Conservation (phyloP, 2,888 invertebrate species). For the Magallana nippona region DNA sequence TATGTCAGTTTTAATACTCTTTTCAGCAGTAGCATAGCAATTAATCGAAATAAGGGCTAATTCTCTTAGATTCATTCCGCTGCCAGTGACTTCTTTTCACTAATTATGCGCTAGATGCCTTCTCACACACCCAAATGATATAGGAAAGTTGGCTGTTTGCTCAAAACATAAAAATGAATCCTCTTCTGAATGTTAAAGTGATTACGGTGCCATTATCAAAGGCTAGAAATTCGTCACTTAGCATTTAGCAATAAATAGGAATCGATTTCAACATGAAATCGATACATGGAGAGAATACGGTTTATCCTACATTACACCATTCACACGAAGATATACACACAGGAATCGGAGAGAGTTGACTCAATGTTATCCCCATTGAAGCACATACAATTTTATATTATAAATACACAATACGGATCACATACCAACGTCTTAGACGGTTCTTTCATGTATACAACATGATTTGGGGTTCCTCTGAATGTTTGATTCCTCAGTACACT, state of each 20-base stretch:
- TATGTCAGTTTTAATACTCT: slow-evolving; percentile 21
- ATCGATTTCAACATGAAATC: slow-evolving; percentile 17
- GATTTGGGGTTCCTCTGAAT: too few relatives aligned
- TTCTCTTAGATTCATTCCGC: background rate
- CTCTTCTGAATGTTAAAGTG: background rate
- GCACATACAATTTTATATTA: too few relatives aligned
- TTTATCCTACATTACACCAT: too few relatives aligned
- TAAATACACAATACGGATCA: too few relatives aligned
- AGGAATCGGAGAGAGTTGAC: background rate
- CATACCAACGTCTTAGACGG: too few relatives aligned
- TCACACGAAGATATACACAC: background rate
- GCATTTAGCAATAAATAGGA: slow-evolving; percentile 3
- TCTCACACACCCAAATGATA: background rate
- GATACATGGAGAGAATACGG: background rate
- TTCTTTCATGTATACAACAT: too few relatives aligned
- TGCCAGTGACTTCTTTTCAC: background rate
- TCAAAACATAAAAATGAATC: background rate
- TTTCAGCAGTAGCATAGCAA: background rate
- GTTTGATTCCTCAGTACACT: too few relatives aligned
- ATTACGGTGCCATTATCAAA: background rate
- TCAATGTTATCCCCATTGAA: background rate
- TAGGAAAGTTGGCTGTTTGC: background rate
- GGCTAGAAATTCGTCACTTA: background rate
- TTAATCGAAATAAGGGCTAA: background rate
- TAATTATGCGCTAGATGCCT: background rate